Evolutionary conservation across 1,140 invertebrate species (phyloP).

Genomic region (Platyscapa corneri): DNA sequence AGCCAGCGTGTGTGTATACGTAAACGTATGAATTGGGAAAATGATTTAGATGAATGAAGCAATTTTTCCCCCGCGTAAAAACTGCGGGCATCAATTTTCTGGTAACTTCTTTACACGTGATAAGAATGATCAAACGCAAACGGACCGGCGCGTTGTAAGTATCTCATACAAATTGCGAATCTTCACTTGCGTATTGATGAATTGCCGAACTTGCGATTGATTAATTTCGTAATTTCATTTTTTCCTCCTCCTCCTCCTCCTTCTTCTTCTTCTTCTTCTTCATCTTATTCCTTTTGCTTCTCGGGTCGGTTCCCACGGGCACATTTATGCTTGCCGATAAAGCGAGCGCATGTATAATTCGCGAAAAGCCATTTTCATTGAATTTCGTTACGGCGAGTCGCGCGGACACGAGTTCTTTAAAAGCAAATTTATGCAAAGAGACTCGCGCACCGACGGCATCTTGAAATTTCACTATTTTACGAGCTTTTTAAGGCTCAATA

Average conservation of each 20-base stretch:
- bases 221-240: conserved; percentile 36
- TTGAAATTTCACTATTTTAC: not conserved
- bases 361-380: conserved; percentile 1
- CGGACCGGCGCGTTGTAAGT: not conserved
- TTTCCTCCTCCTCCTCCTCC: not conserved
- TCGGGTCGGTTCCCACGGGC: not conserved
- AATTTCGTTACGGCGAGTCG: not conserved
- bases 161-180: conserved; percentile 27
- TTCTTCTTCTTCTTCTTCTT: no score
- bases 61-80: not conserved
- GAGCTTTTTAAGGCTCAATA: not conserved
- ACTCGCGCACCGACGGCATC: not conserved
- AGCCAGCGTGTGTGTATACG: not conserved
- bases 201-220: conserved; percentile 4
- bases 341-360: conserved; percentile 5
- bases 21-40: not conserved
- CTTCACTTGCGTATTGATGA: not conserved
- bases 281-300: no score
- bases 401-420: not conserved
- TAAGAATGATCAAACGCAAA: conserved; percentile 25
- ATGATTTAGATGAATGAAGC: not conserved
- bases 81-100: conserved; percentile 42
- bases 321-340: not conserved
- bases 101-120: conserved; percentile 38
- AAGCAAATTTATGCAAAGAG: no score